Evolutionary conservation across 1,140 invertebrate genomes (phyloP).

Genomic region (Scaptomyza graminum): DNA sequence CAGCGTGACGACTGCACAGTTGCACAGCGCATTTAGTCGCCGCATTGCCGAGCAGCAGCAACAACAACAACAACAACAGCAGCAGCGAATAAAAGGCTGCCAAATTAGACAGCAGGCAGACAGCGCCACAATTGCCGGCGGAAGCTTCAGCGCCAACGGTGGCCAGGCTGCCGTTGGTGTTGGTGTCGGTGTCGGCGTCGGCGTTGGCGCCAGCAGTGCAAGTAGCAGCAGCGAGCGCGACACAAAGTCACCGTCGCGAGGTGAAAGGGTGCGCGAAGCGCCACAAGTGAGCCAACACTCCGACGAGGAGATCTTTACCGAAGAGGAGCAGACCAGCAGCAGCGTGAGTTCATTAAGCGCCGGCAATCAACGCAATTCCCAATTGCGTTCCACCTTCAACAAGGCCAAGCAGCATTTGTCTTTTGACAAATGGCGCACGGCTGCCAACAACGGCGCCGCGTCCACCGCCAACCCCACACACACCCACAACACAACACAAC

Average conservation of each 20-base stretch:
- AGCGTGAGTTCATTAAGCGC: slow-evolving; percentile 78
- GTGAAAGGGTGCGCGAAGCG: slow-evolving; percentile 13
- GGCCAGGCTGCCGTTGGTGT: slow-evolving; percentile 81
- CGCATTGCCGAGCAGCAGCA: slow-evolving; percentile 63
- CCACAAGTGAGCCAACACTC: slow-evolving; percentile 37
- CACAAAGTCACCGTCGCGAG: slow-evolving; percentile 57
- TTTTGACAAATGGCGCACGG: slow-evolving; percentile 84
- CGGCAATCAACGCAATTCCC: slow-evolving; percentile 81
- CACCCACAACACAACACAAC: slow-evolving; percentile 56
- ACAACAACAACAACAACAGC: slow-evolving; percentile 45
- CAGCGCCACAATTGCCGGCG: slow-evolving; percentile 80
- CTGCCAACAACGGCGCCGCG: slow-evolving; percentile 30
- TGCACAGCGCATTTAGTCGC: slow-evolving; percentile 70
- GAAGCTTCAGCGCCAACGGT: slow-evolving; percentile 82
- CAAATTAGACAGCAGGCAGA: slow-evolving; percentile 39
- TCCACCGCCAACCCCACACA: slow-evolving; percentile 63
- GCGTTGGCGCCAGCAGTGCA: slow-evolving; percentile 45
- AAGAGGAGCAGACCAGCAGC: slow-evolving; percentile 78
- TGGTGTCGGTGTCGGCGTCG: slow-evolving; percentile 41
- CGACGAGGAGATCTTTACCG: slow-evolving; percentile 66
- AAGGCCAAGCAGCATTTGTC: slow-evolving; percentile 84
- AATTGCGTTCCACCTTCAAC: slow-evolving; percentile 83
- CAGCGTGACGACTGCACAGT: slow-evolving; percentile 71
- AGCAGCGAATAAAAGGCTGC: slow-evolving; percentile 35
- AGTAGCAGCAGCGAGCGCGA: slow-evolving; percentile 66